Evolutionary conservation across 2,113 vertebrate genomes (phyloP).

Genomic region (Muntiacus muntjak): DNA sequence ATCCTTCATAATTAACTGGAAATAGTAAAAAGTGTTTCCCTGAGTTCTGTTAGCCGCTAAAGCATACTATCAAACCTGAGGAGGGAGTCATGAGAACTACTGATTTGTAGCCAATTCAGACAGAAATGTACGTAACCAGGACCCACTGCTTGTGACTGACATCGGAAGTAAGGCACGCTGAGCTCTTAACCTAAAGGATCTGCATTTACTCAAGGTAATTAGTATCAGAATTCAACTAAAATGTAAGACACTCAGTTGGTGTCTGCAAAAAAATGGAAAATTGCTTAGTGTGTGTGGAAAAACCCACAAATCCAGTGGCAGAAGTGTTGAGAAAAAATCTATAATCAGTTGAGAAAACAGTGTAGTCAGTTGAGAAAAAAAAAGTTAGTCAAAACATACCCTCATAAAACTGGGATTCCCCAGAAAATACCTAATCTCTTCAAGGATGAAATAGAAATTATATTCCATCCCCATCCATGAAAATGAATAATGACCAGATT

Average conservation of each 20-base stretch:
- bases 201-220: not conserved
- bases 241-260: not conserved
- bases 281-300: not conserved
- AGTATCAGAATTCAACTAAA: not conserved
- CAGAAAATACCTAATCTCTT: not conserved
- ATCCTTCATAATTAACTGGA: not conserved
- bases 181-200: not conserved
- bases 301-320: not conserved
- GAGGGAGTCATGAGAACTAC: not conserved
- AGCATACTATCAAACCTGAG: not conserved
- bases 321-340: not conserved
- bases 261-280: not conserved
- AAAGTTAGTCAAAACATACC: not conserved
- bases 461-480: fast-evolving
- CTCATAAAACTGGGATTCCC: not conserved
- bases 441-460: not conserved
- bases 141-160: not conserved
- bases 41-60: not conserved
- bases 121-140: not conserved
- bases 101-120: not conserved
- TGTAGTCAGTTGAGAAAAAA: not conserved
- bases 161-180: not conserved
- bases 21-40: not conserved
- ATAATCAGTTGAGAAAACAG: not conserved
- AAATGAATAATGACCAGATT: not conserved